Evolutionary conservation across 2,888 invertebrate species (phyloP).

Genomic region (Drosophila rubida): DNA sequence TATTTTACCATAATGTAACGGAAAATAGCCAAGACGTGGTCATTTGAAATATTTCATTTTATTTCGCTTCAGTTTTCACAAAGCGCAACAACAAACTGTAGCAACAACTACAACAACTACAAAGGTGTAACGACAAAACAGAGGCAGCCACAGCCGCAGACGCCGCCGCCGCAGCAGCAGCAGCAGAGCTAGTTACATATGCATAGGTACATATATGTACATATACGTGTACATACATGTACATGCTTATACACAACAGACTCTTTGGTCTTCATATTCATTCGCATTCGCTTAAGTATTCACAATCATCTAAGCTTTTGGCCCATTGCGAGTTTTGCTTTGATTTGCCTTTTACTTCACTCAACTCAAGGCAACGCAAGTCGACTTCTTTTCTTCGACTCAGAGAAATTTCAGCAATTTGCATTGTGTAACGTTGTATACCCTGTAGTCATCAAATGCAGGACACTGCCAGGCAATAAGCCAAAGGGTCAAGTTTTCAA

Average conservation of each 20-base stretch:
- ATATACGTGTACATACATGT: background rate
- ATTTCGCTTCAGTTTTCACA: constrained; percentile 73
- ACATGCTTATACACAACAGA: background rate
- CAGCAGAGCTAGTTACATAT: background rate
- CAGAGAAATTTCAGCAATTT: constrained; percentile 12
- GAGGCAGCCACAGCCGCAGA: constrained; percentile 37
- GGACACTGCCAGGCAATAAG: too few species aligned
- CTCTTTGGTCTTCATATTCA: background rate
- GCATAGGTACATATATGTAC: background rate
- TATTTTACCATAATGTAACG: constrained; percentile 82
- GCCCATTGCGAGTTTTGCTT: constrained; percentile 16
- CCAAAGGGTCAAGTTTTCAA: background rate
- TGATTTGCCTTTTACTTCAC: constrained; percentile 17
- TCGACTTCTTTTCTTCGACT: background rate
- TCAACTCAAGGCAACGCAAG: background rate
- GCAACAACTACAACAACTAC: constrained; percentile 28
- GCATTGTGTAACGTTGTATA: background rate
- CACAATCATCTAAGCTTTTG: constrained; percentile 28
- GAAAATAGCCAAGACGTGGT: constrained; percentile 80
- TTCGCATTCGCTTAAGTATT: constrained; percentile 23
- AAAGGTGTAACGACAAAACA: constrained; percentile 38
- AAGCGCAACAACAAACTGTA: constrained; percentile 29
- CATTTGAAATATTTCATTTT: constrained; percentile 80
- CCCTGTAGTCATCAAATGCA: too few species aligned
- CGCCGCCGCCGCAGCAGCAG: constrained; percentile 5